Evolutionary conservation across 2,797 vertebrate genomes (phyloP).

Genomic region (Apodemus agrarius): DNA sequence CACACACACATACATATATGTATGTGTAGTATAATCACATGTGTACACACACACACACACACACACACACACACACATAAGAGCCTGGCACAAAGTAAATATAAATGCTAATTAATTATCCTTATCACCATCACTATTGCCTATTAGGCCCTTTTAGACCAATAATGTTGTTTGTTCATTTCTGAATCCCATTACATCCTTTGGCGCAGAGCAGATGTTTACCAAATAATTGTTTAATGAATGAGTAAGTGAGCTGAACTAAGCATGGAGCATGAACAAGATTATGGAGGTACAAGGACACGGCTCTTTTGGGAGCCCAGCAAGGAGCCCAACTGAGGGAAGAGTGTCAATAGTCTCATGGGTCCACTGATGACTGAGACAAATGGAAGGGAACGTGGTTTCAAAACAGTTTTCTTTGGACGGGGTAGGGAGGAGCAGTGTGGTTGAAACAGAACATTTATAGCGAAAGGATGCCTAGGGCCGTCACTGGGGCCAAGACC

Average conservation of each 20-base stretch:
- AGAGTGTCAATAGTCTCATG: not conserved
- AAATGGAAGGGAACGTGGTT: not conserved
- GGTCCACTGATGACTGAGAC: not conserved
- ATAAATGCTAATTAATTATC: not conserved
- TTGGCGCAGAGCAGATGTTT: not conserved
- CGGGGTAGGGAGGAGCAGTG: not conserved
- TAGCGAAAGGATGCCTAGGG: not conserved
- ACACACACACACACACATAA: not conserved
- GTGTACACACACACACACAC: not conserved
- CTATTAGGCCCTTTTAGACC: not conserved
- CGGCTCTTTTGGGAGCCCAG: not conserved
- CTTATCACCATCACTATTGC: not conserved
- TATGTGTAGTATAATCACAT: not conserved
- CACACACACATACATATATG: not conserved
- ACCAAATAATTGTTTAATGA: not conserved
- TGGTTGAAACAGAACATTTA: not conserved
- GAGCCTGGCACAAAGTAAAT: not conserved
- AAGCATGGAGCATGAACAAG: not conserved
- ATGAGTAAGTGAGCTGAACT: not conserved
- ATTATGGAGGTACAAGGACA: not conserved
- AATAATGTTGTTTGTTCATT: not conserved
- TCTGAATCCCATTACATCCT: not conserved
- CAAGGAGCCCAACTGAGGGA: not conserved
- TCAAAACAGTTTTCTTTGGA: not conserved
- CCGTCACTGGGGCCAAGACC: not conserved